Percentiles rank a stretch among this genome's conserved stretches.
These are phyloP conservation scores for Zygogramma bicolorata DNA, from an alignment of 2,888 invertebrate genomes.

Conservation along the genomic window DNA sequence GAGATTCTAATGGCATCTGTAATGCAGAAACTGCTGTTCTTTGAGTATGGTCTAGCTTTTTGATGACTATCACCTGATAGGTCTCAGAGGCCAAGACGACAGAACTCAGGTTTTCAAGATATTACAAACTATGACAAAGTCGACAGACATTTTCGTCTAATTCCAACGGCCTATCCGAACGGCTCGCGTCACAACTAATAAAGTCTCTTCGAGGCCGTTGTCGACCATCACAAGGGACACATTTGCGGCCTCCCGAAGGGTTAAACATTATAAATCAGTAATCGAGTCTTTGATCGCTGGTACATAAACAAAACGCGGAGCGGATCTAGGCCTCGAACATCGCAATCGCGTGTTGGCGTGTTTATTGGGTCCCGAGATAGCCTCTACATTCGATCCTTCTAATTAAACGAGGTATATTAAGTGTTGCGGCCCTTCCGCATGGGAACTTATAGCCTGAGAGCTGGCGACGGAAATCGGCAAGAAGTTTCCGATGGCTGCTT, in stretches of 20 bases:
- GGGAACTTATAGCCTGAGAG: neutral
- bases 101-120: too few species aligned
- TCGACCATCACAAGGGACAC: neutral
- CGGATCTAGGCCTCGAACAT: constrained; percentile 23
- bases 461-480: too few species aligned
- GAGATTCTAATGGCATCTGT: too few species aligned
- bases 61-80: too few species aligned
- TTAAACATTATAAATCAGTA: constrained; percentile 35
- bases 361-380: constrained; percentile 1
- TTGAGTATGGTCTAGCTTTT: too few species aligned
- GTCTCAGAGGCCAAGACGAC: too few species aligned
- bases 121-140: too few species aligned
- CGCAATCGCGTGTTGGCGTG: constrained; percentile 3
- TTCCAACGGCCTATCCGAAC: too few species aligned
- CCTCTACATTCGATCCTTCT: neutral
- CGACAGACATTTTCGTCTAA: too few species aligned
- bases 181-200: neutral
- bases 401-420: neutral
- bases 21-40: too few species aligned
- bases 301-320: constrained; percentile 29
- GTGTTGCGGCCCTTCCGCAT: neutral
- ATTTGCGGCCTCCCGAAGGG: constrained; percentile 21
- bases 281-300: constrained; percentile 33
- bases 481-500: too few species aligned
- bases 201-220: neutral